Evolutionary conservation across 35 echinoderm and acorn worm genomes (phyloP), one percentile per base, ranked within the genome.

Genomic region (Holothuria glaberrima): DNA sequence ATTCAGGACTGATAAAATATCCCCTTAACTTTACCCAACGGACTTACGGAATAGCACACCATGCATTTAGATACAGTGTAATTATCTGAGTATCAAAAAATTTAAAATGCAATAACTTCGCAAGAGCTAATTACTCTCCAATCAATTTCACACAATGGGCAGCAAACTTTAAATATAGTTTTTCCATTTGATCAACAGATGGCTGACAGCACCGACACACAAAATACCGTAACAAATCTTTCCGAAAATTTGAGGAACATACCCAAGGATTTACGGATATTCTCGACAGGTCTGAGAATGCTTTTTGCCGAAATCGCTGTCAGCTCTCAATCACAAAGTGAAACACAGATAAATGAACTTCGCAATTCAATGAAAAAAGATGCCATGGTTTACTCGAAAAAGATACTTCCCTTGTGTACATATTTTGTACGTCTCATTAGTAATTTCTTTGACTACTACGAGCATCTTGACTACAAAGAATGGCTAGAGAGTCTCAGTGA

Each of bases 271-370:
- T 65, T 86, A 58, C 57, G 30, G 20, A 22, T 66, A 44, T 86
- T 86, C 44, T 68, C 83, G 24, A 29, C 34, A 3, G 28, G 60
- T 68, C 59, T 86, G 56, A 86, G 83, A 86, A 65, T 60, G 32
- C 83, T 86, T 14, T 86, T 65, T 68, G 61, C 30, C 19, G 61
- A 86, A 41, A 35, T 65, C 25, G 83, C 83, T 21, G 59, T 68
- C 2, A 41, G 83, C 6, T 62, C 22, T n/a, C 64, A 26, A 10
- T 86, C 83, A 66, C 1, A 85, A 12, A 61, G 14, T 28, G 81
- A 48, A 27, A 62, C 14, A n/a, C 22, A 85, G 16, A 59, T 86
- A 30, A 86, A 86, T 12, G 32, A 86, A 25, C 30, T 86, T 24
- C 83, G 83, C 26, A 60, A 86, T 41, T 27, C 61, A 0, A 86